phyloP scores from a whole-genome alignment of 2,888 invertebrate species.

The Zootermopsis nevadensis region DNA sequence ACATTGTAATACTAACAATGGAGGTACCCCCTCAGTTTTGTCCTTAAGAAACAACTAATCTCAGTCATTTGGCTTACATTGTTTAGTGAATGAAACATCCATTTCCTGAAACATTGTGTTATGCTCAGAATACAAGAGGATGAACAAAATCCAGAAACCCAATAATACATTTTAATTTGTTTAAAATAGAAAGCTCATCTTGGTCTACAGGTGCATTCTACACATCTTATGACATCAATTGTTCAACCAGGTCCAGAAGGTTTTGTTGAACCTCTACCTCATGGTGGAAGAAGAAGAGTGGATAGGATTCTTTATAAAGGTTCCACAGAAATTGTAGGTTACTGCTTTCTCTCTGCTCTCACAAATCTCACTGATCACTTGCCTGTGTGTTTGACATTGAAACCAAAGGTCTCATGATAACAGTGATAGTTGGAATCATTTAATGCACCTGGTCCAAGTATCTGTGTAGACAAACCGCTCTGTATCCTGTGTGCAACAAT shows the following conservation, averaged over 20 bases:
- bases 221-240: conserved; percentile 46
- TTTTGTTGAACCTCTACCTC: conserved; percentile 44
- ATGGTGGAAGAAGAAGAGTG: conserved; percentile 54
- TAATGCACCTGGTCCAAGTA: too few species aligned
- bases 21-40: too few species aligned
- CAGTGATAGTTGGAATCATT: too few species aligned
- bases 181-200: not conserved
- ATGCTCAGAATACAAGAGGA: too few species aligned
- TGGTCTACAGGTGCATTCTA: conserved; percentile 49
- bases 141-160: too few species aligned
- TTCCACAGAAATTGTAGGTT: conserved; percentile 47
- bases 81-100: too few species aligned
- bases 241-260: conserved; percentile 47
- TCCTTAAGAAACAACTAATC: not conserved
- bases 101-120: too few species aligned
- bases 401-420: not conserved
- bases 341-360: conserved; percentile 52
- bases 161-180: not conserved
- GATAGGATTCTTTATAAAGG: conserved; percentile 51
- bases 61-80: too few species aligned
- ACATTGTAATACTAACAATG: too few species aligned
- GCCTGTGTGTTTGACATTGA: conserved; percentile 53
- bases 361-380: conserved; percentile 54
- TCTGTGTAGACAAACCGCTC: too few species aligned
- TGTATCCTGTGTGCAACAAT: too few species aligned